Percentiles rank a stretch among this genome's conserved stretches.
Conservation (phyloP, 2,797 vertebrate genomes). For the Rhinoraja longicauda region DNA sequence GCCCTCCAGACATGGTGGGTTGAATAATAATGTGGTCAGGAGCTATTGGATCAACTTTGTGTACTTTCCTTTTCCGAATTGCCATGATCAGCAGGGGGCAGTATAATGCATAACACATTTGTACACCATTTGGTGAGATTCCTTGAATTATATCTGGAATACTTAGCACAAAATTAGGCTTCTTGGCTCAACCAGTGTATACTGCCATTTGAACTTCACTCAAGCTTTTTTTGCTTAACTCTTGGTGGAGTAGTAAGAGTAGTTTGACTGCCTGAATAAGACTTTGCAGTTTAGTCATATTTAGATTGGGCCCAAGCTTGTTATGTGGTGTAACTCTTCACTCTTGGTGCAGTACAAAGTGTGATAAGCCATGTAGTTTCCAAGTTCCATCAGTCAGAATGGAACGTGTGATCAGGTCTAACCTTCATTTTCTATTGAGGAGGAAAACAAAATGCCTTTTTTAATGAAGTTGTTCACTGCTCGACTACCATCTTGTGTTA, state of each 20-base stretch:
- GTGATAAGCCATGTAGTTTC: neutral
- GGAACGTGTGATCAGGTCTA: neutral
- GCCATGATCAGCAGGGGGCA: neutral
- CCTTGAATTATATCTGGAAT: too few species aligned
- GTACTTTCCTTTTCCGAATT: neutral
- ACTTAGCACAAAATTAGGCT: too few species aligned
- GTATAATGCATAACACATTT: neutral
- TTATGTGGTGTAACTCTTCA: neutral
- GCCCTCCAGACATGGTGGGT: neutral
- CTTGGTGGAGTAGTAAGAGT: neutral
- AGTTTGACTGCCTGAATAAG: neutral
- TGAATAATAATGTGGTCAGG: neutral
- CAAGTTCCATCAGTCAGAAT: neutral
- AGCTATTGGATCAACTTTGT: neutral
- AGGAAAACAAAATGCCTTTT: neutral
- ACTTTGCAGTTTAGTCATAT: neutral
- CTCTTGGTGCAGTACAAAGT: neutral
- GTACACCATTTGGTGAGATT: neutral
- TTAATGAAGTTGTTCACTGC: neutral
- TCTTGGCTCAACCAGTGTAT: too few species aligned
- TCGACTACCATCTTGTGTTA: neutral
- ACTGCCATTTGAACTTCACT: too few species aligned
- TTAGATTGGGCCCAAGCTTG: neutral
- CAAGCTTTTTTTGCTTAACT: too few species aligned
- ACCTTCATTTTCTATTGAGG: neutral